Evolutionary conservation across 2,113 vertebrate genomes (phyloP).

Genomic region (Brachyistius frenatus): DNA sequence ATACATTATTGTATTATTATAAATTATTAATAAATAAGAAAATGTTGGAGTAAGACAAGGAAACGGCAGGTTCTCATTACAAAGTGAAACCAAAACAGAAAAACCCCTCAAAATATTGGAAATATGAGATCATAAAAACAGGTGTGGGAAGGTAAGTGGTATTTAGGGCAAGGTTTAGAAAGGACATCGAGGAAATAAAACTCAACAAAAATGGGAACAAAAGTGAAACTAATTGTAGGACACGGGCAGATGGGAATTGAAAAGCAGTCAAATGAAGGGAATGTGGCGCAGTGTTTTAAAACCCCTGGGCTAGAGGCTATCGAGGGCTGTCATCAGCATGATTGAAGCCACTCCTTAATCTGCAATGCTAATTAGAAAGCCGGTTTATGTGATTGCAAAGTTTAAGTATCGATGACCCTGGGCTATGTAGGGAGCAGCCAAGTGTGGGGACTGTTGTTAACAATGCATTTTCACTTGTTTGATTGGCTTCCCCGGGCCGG

Average conservation of each 20-base stretch:
- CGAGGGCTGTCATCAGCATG: constrained; percentile 76
- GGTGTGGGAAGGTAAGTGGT: background rate
- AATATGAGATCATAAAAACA: background rate
- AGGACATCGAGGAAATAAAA: background rate
- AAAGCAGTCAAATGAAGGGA: constrained; percentile 49
- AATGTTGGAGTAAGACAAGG: background rate
- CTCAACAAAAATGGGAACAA: background rate
- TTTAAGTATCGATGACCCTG: constrained; percentile 80
- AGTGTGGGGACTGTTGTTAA: constrained; percentile 74
- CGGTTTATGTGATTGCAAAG: constrained; percentile 81
- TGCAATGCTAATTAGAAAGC: constrained; percentile 84
- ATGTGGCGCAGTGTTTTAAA: constrained; percentile 25
- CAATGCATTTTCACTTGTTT: constrained; percentile 64
- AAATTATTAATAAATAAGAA: background rate
- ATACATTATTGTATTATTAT: background rate
- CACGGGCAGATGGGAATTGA: constrained; percentile 47
- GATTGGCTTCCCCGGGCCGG: constrained; percentile 54
- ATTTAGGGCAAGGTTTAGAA: background rate
- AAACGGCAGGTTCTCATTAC: background rate
- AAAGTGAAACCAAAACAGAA: background rate
- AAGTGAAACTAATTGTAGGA: constrained; percentile 19
- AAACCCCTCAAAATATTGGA: background rate
- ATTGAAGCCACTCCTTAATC: constrained; percentile 83
- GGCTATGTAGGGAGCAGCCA: constrained; percentile 67
- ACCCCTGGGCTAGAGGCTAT: constrained; percentile 60